Evolutionary conservation across 2,888 invertebrate species (phyloP).

Genomic region (Xestia xanthographa): DNA sequence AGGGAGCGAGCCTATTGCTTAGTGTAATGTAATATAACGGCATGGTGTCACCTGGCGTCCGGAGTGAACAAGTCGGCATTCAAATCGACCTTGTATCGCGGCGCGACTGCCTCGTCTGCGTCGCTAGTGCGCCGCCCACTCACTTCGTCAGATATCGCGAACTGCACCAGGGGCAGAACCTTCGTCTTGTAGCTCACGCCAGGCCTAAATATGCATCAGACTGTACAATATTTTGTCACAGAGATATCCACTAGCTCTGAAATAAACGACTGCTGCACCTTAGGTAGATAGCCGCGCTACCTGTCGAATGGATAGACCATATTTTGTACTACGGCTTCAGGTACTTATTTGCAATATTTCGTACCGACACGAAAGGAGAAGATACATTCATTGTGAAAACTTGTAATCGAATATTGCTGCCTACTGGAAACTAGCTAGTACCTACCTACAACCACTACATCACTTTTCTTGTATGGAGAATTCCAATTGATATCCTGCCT

Average conservation of each 20-base stretch:
- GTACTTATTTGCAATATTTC: neutral
- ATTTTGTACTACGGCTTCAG: neutral
- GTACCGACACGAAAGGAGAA: neutral
- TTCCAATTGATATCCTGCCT: neutral
- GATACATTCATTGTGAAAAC: neutral
- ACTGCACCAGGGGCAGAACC: slow-evolving; percentile 80
- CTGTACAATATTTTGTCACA: neutral
- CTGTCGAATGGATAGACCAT: neutral
- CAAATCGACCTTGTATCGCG: slow-evolving; percentile 71
- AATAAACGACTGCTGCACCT: neutral
- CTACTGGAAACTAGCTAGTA: neutral
- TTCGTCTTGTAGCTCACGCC: slow-evolving; percentile 75
- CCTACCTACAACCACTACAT: neutral
- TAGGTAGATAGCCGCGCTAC: neutral
- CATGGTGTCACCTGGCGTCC: slow-evolving; percentile 43
- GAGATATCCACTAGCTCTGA: neutral
- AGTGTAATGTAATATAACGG: neutral
- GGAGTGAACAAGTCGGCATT: slow-evolving; percentile 49
- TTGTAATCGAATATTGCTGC: neutral
- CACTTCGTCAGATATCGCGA: slow-evolving; percentile 68
- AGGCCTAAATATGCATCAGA: slow-evolving; percentile 56
- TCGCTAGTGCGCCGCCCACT: slow-evolving; percentile 28
- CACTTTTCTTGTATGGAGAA: neutral
- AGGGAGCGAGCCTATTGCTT: neutral
- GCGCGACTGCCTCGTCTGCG: neutral